Base-by-base conservation (phyloP, 2,888 invertebrate species). In the Deilephila elpenor region DNA sequence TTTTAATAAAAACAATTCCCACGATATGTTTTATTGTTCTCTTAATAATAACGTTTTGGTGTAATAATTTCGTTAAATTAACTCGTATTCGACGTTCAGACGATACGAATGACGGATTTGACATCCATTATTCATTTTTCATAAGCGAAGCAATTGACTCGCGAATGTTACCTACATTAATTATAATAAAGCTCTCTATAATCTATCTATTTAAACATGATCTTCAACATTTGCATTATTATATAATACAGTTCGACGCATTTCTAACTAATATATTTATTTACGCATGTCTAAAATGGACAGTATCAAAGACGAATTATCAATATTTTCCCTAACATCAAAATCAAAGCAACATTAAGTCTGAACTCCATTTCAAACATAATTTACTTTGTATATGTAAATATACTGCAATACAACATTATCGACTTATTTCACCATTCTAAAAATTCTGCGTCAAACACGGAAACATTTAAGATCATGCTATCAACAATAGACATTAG, bases 41-140 rank as follows among this genome's bases (percentile, higher is more conserved):
- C 83, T 86, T 87, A 85, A 80, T 82, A 79, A 87, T 88, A 90
- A 81, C 81, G 86, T 91, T 92, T 93, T 93, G 93, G 93, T 92
- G 90, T 91, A 85, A 86, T 91, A 92, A 93, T 92, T 91, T 91
- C 91, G 81, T 86, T 83, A 85, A 84, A 82, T 79, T 79, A 79
- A 81, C 77, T 80, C 77, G 75, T 79, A 76, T 51, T 44, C 34
- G 70, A 62, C 64, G 25, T 67, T 64, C 67, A 44, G 67, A 64
- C 64, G 37, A 60, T 25, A 61, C 61, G 61, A 67, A 51, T 67
- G 51, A 25, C 64, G 64, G 20, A 25, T 67, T 25, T 0, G 17
- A 37, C 20, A 37, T 34, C 67, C 44, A 67, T 20, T n/a, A 64
- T 37, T 14, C 64, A 73, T 44, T 32, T 64, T 71, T 74, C 74